phyloP scores from a whole-genome alignment of 2,797 vertebrate species.

The Sebastes alutus region DNA sequence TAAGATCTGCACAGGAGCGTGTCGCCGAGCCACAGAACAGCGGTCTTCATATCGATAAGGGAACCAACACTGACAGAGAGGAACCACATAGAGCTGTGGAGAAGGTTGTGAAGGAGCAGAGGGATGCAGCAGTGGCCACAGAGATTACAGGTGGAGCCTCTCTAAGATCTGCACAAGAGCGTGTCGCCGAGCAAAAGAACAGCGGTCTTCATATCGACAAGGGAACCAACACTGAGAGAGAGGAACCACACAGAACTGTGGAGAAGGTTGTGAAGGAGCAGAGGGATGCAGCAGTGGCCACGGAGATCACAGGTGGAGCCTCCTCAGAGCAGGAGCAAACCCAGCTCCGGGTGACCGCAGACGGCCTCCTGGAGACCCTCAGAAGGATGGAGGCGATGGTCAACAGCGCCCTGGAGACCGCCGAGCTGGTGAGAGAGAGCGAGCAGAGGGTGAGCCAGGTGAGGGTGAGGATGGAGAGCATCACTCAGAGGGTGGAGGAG shows the following conservation, averaged over 20 bases:
- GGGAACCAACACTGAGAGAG: conserved; percentile 51
- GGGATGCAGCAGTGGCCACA: conserved; percentile 43
- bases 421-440: conserved; percentile 63
- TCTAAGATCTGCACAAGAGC: conserved; percentile 52
- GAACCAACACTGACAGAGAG: conserved; percentile 49
- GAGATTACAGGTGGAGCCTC: background rate
- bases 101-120: conserved; percentile 47
- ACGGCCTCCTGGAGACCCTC: conserved; percentile 64
- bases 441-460: conserved; percentile 67
- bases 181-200: conserved; percentile 29
- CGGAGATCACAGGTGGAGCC: background rate
- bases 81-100: conserved; percentile 11
- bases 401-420: conserved; percentile 56
- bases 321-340: conserved; percentile 30
- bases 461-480: conserved; percentile 65
- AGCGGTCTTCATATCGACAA: conserved; percentile 40
- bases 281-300: conserved; percentile 52
- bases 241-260: conserved; percentile 14
- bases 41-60: conserved; percentile 45
- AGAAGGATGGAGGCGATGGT: conserved; percentile 72
- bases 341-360: conserved; percentile 34
- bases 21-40: conserved; percentile 24
- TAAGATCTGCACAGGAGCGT: conserved; percentile 53
- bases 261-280: conserved; percentile 40
- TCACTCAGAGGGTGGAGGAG: conserved; percentile 70